Evolutionary conservation across 2,888 invertebrate genomes (phyloP), one percentile per base, ranked within the genome.

Genomic region (Stictocephala bisonia): DNA sequence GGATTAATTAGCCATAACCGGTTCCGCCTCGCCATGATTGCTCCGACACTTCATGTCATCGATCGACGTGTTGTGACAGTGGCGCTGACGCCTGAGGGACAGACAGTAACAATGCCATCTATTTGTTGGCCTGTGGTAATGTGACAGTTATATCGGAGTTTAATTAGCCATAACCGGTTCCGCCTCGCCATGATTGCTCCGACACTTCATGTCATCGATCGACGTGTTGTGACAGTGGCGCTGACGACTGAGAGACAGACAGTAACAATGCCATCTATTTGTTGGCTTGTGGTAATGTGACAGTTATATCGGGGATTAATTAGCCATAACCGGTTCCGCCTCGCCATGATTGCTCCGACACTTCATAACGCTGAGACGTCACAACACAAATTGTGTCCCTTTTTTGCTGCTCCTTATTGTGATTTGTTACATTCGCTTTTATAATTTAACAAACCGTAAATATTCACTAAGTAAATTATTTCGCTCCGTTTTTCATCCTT

Each of bases 21-120:
- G 24, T 51, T 26, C 51, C 51, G 20, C 51, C 51, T 51, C 51
- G 51, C 26, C 51, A 26, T 51, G 26, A 51, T 51, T 26, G 27
- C 51, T 51, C 51, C 24, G 51, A 51, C 51, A 51, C 51, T 27
- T 51, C 51, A n/a, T n/a, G n/a, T n/a, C n/a, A n/a, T n/a, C n/a
- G n/a, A n/a, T n/a, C n/a, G n/a, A n/a, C n/a, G n/a, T n/a, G n/a
- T n/a, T n/a, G n/a, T n/a, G n/a, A n/a, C n/a, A n/a, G n/a, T n/a
- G n/a, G n/a, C n/a, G n/a, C n/a, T n/a, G n/a, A n/a, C n/a, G n/a
- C n/a, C n/a, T n/a, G n/a, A n/a, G n/a, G n/a, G n/a, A n/a, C n/a
- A n/a, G 51, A n/a, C 51, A 51, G 51, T 51, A 26, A 51, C 51
- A 51, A 51, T 24, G 51, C 27, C 24, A 51, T 51, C 51, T 51